Evolutionary conservation across 2,797 vertebrate species (phyloP).

Genomic region (Catamblyrhynchus diadema): DNA sequence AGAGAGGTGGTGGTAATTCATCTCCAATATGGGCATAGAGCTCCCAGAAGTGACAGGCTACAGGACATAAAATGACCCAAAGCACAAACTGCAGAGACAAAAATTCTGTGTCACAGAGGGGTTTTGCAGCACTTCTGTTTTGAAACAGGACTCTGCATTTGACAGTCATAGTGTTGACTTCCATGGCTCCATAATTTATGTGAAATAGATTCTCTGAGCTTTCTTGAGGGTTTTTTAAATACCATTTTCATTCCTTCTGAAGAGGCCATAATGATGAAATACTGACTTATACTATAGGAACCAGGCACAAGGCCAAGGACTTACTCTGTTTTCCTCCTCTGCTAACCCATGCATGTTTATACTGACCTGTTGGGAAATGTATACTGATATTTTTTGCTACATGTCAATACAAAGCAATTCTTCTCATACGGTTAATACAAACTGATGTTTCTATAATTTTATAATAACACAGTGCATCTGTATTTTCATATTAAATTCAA

Average conservation of each 20-base stretch:
- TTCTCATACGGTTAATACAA: neutral
- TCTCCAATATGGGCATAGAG: slow-evolving; percentile 45
- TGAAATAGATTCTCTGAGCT: neutral
- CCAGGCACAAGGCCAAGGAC: neutral
- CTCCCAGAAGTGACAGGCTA: neutral
- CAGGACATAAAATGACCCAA: neutral
- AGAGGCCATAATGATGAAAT: neutral
- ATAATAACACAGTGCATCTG: neutral
- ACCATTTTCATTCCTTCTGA: neutral
- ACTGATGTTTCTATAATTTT: neutral
- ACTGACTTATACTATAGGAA: neutral
- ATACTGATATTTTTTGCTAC: neutral
- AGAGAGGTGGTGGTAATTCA: slow-evolving; percentile 10
- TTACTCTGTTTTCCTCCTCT: neutral
- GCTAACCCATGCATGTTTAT: neutral
- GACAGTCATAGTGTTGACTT: neutral
- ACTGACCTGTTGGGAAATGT: neutral
- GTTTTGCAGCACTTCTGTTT: neutral
- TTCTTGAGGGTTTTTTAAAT: neutral
- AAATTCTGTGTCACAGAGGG: neutral
- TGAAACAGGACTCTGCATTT: neutral
- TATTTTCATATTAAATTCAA: neutral
- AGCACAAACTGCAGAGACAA: neutral
- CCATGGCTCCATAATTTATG: neutral
- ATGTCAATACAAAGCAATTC: neutral